Conservation (phyloP, 92 coral and sea anemone genomes). For the Nematostella vectensis region DNA sequence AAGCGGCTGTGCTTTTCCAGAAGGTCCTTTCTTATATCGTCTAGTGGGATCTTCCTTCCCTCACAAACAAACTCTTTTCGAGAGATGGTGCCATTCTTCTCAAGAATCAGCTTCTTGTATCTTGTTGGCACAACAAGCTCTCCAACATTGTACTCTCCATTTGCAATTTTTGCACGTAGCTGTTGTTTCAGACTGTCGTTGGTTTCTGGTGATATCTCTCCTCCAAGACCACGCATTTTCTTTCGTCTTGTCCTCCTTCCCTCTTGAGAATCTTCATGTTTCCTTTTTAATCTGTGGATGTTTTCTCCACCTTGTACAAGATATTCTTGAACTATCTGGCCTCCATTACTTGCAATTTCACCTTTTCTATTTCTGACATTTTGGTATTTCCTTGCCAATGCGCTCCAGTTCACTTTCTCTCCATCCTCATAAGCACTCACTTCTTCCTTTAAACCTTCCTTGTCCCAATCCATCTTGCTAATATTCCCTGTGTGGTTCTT, state of each 20-base stretch:
- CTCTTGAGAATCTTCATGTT: neutral
- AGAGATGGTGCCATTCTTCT: constrained; percentile 4
- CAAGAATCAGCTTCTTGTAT: constrained; percentile 19
- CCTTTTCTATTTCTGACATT: constrained; percentile 42
- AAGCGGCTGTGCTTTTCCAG: constrained; percentile 16
- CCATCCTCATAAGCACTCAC: constrained; percentile 47
- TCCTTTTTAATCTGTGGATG: constrained; percentile 7
- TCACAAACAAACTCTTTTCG: constrained; percentile 14
- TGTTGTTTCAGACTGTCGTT: constrained; percentile 10
- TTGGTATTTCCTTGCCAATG: constrained; percentile 12
- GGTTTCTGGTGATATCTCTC: constrained; percentile 24
- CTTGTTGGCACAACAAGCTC: constrained; percentile 32
- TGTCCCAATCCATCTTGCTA: constrained; percentile 2
- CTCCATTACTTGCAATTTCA: constrained; percentile 31
- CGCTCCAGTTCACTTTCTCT: constrained; percentile 24
- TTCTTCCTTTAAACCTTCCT: constrained; percentile 16
- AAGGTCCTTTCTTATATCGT: constrained; percentile 24
- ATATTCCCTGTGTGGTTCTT: constrained; percentile 5
- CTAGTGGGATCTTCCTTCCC: constrained; percentile 27
- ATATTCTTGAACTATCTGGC: constrained; percentile 16
- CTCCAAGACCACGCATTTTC: constrained; percentile 22
- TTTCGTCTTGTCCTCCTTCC: constrained; percentile 9
- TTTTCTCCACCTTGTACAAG: constrained; percentile 5
- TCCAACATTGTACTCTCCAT: constrained; percentile 24
- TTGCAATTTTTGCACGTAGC: constrained; percentile 9